Evolutionary conservation across 2,888 invertebrate species (phyloP), one percentile per base, ranked within the genome.

Genomic region (Listrodromus nycthemerus): DNA sequence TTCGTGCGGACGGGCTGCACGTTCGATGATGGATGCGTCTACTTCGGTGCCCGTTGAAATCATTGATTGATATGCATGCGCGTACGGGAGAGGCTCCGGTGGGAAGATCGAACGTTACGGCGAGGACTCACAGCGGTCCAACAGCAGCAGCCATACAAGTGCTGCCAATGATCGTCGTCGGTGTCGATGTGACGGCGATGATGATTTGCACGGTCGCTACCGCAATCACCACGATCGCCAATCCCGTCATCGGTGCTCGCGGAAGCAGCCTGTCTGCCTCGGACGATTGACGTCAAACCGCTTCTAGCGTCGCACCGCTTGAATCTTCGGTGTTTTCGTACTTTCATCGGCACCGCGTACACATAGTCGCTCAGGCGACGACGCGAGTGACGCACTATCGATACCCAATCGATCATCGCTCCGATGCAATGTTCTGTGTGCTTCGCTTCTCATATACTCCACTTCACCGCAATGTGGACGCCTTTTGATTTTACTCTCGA

Each of bases 331-430:
- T 95, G 94, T 91, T 95, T 95, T 82, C 96, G 94, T 84, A 96
- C 95, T 93, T 95, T 96, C 88, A 94, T 95, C 65, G 96, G 96
- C 84, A 95, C 95, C 7, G 95, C 94, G 91, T 95, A 95, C 93
- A 96, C 95, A 92, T 96, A 96, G 92, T 96, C 96, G 85, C 96
- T 96, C 92, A 96, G 96, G 70, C 96, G 94, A 71, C 96, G 95
- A 81, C 96, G 94, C 84, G 96, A 96, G 90, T 96, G 96, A 79
- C 96, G 95, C 85, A 96, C 96, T 89, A 96, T 96, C 84, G 96
- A 96, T 86, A 96, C 96, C 96, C 96, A 96, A 94, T 96, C 96
- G 90, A 96, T 96, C 96, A 96, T 96, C 87, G 87, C 88, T 16
- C 8, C 19, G n/a, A 69, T 37, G 6, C 21, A 41, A 37, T 30